These are phyloP conservation scores for Tupaia chinensis DNA, from an alignment of 2,113 vertebrate genomes.

Conservation along the genomic window DNA sequence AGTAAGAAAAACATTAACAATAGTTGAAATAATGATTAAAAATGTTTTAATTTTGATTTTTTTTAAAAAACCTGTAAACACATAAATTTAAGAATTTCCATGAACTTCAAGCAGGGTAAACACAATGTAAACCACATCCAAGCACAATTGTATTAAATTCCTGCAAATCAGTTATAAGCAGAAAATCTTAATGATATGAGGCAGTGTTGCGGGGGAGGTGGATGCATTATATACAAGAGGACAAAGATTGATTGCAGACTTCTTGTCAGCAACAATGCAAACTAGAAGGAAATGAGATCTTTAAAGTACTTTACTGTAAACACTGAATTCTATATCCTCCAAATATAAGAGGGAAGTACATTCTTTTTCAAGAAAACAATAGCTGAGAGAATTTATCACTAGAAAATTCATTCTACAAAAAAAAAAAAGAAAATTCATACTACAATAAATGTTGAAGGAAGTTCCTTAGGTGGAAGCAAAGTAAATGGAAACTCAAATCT, in stretches of 20 bases:
- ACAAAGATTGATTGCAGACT: background rate
- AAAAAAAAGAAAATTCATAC: background rate
- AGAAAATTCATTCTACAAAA: background rate
- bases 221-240: background rate
- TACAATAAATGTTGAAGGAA: background rate
- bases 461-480: background rate
- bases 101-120: background rate
- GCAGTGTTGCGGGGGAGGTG: too few species aligned
- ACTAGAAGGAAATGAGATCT: background rate
- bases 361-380: background rate
- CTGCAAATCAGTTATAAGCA: conserved; percentile 38
- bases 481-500: background rate
- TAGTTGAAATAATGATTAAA: conserved; percentile 6
- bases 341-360: conserved; percentile 8
- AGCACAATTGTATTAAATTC: conserved; percentile 26
- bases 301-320: conserved; percentile 23
- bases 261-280: conserved; percentile 23
- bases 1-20: background rate
- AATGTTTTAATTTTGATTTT: background rate
- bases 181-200: background rate
- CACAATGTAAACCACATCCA: background rate
- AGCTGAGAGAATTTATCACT: background rate
- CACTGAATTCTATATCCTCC: background rate
- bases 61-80: background rate
- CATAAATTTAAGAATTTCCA: background rate